Base-by-base conservation (phyloP, 2,888 invertebrate genomes). In the Nomada lathburiana region DNA sequence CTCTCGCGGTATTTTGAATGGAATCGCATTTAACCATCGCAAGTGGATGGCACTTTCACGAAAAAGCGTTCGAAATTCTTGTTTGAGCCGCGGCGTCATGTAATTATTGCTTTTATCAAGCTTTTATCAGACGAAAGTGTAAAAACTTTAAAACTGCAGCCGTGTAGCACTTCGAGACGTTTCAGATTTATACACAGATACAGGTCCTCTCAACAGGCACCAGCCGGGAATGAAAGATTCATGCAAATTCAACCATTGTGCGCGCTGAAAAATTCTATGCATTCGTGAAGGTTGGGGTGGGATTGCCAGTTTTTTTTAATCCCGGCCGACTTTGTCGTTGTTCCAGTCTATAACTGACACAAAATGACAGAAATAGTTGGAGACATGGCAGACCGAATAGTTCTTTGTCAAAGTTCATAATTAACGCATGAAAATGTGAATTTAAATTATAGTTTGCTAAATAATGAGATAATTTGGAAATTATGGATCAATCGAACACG, bases 221-320 rank as follows among this genome's bases (percentile, higher is more conserved):
- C 36, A 57, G 20, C 18, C 26, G 44, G 62, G 74, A 68, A 64
- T 68, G 76, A 82, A 76, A 78, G 69, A 75, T 72, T 52, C 68
- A 80, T 83, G 75, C 65, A 83, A 80, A 84, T 84, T 63, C 36
- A 59, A 77, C 36, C 69, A 62, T 53, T 63, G 55, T 53, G 18
- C 42, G n/a, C 63, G 55, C 73, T 82, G 83, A 85, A 86, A 86
- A 83, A 88, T 88, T 87, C 82, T 83, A 88, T 89, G 85, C 89
- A 87, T 88, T 87, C 71, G 52, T 57, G 75, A 84, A 83, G 42
- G 68, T 11, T n/a, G 50, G 55, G 29, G n/a, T 13, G 5, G 44
- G 52, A n/a, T 57, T 53, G 36, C 42, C 20, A 20, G 57, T 57
- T 20, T 71, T 63, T 47, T 47, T 52, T 26, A 26, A 26, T 55